phyloP scores from a whole-genome alignment of 2,797 vertebrate genomes.

The Sciurus carolinensis region DNA sequence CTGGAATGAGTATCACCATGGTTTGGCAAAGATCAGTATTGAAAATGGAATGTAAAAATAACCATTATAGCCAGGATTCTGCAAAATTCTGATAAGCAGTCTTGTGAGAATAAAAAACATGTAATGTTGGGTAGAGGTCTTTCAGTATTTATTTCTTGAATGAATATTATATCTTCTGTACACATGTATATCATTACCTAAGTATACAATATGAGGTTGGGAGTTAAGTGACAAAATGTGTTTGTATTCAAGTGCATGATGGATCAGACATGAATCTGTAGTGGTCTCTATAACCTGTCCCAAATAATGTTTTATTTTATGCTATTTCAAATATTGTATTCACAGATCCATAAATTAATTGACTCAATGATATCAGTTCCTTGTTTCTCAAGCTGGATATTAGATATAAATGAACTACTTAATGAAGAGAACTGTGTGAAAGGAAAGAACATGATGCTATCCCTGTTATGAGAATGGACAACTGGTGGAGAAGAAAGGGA shows the following conservation, averaged over 20 bases:
- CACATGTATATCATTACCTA: too few relatives aligned
- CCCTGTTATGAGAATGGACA: not conserved
- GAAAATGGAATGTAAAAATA: not conserved
- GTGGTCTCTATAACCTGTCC: too few relatives aligned
- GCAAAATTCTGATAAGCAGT: not conserved
- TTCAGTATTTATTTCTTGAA: not conserved
- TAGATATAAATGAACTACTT: not conserved
- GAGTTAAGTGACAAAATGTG: not conserved
- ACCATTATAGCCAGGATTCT: not conserved
- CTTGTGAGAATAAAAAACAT: not conserved
- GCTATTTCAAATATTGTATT: not conserved
- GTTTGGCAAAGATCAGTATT: not conserved
- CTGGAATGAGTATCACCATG: not conserved
- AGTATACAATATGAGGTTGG: not conserved
- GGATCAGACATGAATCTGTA: not conserved
- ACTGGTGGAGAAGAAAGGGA: not conserved
- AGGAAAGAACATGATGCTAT: not conserved
- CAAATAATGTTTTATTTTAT: not conserved
- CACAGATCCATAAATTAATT: not conserved
- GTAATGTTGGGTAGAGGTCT: not conserved
- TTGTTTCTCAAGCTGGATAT: not conserved
- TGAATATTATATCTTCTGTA: not conserved
- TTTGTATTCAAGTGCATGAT: not conserved
- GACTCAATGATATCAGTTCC: rapidly evolving
- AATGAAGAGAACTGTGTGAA: too few relatives aligned